phyloP scores from a whole-genome alignment of 2,888 invertebrate species.

The Eulithis prunata region DNA sequence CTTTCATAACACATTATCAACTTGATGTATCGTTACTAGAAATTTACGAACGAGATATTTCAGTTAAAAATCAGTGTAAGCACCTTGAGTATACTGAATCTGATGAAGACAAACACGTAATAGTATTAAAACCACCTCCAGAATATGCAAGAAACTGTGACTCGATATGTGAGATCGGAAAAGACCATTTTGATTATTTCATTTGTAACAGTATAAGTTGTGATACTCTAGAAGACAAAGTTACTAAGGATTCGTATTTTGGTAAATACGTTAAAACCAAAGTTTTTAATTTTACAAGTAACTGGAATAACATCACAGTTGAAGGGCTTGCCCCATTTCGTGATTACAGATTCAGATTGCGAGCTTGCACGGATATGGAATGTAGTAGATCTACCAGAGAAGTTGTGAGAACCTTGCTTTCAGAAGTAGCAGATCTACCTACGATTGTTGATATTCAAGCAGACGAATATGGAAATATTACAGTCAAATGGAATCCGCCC shows the following conservation, averaged over 20 bases:
- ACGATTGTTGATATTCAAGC: conserved; percentile 46
- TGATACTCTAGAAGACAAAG: conserved; percentile 50
- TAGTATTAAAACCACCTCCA: conserved; percentile 67
- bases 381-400: conserved; percentile 69
- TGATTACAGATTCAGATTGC: conserved; percentile 70
- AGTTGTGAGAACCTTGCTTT: conserved; percentile 63
- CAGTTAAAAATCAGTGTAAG: conserved; percentile 61
- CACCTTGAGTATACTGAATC: conserved; percentile 49
- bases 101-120: conserved; percentile 63
- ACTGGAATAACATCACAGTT: conserved; percentile 57
- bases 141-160: conserved; percentile 68
- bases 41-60: conserved; percentile 52
- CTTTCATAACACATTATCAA: conserved; percentile 65
- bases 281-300: conserved; percentile 55
- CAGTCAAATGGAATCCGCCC: conserved; percentile 67
- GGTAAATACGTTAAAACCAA: conserved; percentile 58
- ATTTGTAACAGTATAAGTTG: conserved; percentile 62
- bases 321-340: conserved; percentile 68
- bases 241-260: conserved; percentile 55
- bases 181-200: conserved; percentile 63
- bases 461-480: conserved; percentile 53
- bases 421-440: conserved; percentile 61
- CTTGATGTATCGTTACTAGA: conserved; percentile 68
- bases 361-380: conserved; percentile 59
- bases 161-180: conserved; percentile 68